A percentile compares a stretch with the other conserved stretches of the same genome.
These are phyloP conservation scores for Electrophaes corylata DNA, from an alignment of 2,888 invertebrate species.

Conservation along the genomic window DNA sequence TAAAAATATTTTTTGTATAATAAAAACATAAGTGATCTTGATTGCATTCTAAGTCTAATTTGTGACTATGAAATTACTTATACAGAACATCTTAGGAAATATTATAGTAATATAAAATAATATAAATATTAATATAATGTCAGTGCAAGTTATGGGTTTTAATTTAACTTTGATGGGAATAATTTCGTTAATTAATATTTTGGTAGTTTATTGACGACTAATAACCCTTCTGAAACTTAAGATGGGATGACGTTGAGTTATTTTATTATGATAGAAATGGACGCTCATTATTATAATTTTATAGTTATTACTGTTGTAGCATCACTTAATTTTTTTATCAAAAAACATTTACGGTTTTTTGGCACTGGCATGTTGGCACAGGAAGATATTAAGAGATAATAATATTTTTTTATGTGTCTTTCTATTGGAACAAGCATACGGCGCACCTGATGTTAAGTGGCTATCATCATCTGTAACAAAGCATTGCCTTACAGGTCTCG, in stretches of 20 bases:
- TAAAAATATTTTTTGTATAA: slow-evolving; percentile 6
- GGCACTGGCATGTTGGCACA: no score
- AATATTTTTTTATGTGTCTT: no score
- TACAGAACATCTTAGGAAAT: slow-evolving; percentile 28
- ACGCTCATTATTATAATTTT: slow-evolving; percentile 1
- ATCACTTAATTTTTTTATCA: background rate
- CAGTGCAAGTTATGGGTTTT: slow-evolving; percentile 33
- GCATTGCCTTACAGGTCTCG: no score
- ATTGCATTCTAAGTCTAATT: slow-evolving; percentile 52
- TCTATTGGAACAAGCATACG: no score
- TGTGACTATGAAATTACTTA: slow-evolving; percentile 47
- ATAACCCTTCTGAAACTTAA: background rate
- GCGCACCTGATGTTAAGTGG: no score
- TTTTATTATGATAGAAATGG: slow-evolving; percentile 17
- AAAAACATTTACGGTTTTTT: no score
- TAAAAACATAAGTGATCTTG: slow-evolving; percentile 53
- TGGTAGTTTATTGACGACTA: slow-evolving; percentile 26
- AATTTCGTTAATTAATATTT: slow-evolving; percentile 36
- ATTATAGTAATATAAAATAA: slow-evolving; percentile 22
- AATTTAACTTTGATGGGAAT: slow-evolving; percentile 32
- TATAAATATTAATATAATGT: slow-evolving; percentile 32
- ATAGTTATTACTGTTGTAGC: background rate
- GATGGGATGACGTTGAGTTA: slow-evolving; percentile 6
- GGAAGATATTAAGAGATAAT: no score
- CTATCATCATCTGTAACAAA: no score